These are phyloP conservation scores for Parazoanthus darwini DNA, from an alignment of 92 coral and sea anemone genomes.

Conservation along the genomic window DNA sequence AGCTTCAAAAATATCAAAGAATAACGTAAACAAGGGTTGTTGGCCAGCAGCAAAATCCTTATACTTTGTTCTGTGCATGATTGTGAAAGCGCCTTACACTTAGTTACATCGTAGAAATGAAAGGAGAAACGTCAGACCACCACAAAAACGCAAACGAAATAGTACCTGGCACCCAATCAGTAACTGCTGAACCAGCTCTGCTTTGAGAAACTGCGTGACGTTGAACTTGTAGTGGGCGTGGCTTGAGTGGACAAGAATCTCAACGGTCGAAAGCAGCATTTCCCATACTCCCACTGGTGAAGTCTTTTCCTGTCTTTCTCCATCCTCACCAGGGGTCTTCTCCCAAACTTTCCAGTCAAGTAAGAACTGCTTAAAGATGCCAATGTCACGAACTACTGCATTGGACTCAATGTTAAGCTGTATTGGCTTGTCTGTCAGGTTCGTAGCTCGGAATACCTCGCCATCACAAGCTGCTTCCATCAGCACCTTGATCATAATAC, in stretches of 20 bases:
- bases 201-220: slow-evolving; percentile 89
- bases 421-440: slow-evolving; percentile 84
- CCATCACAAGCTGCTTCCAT: slow-evolving; percentile 97
- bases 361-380: slow-evolving; percentile 85
- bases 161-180: slow-evolving; percentile 97
- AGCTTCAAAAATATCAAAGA: too few species aligned
- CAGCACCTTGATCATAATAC: slow-evolving; percentile 60
- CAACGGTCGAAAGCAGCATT: slow-evolving; percentile 88
- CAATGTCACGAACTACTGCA: slow-evolving; percentile 90
- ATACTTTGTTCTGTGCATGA: too few species aligned
- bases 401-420: slow-evolving; percentile 92
- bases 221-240: slow-evolving; percentile 90
- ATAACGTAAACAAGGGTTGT: too few species aligned
- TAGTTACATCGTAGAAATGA: background rate
- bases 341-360: slow-evolving; percentile 97
- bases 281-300: slow-evolving; percentile 79
- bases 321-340: slow-evolving; percentile 44
- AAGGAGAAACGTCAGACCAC: background rate
- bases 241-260: slow-evolving; percentile 85
- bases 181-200: slow-evolving; percentile 85
- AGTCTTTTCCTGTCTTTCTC: background rate
- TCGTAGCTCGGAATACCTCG: slow-evolving; percentile 90
- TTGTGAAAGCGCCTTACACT: too few species aligned
- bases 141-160: background rate
- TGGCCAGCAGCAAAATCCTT: too few species aligned